Base-by-base conservation (phyloP, 2,113 vertebrate species). In the Desmodus rotundus region DNA sequence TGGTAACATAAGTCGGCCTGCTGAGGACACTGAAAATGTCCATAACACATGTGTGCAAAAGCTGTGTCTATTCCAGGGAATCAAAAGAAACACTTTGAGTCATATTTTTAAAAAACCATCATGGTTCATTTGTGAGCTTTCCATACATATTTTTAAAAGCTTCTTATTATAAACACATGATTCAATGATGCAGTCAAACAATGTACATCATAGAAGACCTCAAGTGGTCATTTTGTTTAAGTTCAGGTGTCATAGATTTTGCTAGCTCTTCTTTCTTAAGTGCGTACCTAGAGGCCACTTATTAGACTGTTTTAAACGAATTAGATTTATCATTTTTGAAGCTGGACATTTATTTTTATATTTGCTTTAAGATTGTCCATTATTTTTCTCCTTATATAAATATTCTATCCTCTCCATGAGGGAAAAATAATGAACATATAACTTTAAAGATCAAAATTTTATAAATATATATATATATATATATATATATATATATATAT, bases 71-170 rank as follows among this genome's bases (percentile, higher is more conserved):
- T 73, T 26, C n/a, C 63, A 95, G 88, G 67, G 67, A 2, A 94
- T 61, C 65, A 86, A 83, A 94, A n/a, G 7, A 95, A 95, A 93
- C 94, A 22, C 68, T 90, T 63, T 84, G 41, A 88, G 76, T 96
- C 91, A 85, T 26, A 33, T 3, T 17, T 20, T 87, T 87, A 91
- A 94, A 87, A 86, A 80, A 43, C 33, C 1, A 87, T 5, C 19
- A 93, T 73, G 31, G 63, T 84, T 89, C 2, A 85, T 63, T 96
- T 93, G 36, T 89, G 74, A 78, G 13, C 56, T 72, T 91, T 67
- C 31, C 67, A 28, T 63, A 88, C 11, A 38, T 61, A 38, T 50
- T 43, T 84, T 72, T 82, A 9, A 93, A 19, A 41, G 17, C 47
- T 63, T 81, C 4, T 28, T 19, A 26, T 38, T 73, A 82, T 33